Evolutionary conservation across 2,113 vertebrate species (phyloP).

Genomic region (Phrynocephalus versicolor): DNA sequence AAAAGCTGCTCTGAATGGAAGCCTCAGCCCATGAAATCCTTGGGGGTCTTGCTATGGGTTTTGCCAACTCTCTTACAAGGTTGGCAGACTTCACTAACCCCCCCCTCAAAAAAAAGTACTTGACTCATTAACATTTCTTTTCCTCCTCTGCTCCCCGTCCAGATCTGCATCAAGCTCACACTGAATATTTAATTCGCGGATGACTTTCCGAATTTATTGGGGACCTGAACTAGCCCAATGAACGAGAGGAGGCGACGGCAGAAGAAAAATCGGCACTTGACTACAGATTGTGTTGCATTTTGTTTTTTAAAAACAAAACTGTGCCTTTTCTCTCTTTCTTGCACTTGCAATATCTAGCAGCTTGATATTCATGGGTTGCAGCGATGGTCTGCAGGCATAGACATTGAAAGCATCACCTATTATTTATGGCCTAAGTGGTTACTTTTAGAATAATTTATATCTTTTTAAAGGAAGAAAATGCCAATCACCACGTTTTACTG

Average conservation of each 20-base stretch:
- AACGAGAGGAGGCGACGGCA: conserved; percentile 41
- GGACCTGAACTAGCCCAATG: conserved; percentile 3
- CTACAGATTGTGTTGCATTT: conserved; percentile 27
- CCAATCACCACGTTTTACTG: not conserved
- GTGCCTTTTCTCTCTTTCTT: conserved; percentile 18
- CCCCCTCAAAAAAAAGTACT: no score
- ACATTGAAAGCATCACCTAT: not conserved
- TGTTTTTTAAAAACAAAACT: not conserved
- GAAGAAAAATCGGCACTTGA: not conserved
- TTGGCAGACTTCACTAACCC: not conserved
- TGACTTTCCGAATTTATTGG: not conserved
- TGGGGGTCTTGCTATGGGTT: not conserved
- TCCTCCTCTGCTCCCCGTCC: not conserved
- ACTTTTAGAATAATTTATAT: conserved; percentile 35
- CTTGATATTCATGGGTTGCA: not conserved
- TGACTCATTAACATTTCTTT: not conserved
- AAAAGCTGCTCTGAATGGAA: not conserved
- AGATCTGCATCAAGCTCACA: conserved; percentile 54
- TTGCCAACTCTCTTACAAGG: not conserved
- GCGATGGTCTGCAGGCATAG: not conserved
- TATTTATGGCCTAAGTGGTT: not conserved
- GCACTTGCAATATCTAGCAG: conserved; percentile 40
- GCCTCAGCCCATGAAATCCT: not conserved
- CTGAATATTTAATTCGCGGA: conserved; percentile 44
- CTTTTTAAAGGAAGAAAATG: not conserved